These are phyloP conservation scores for Laticauda colubrina DNA, from an alignment of 2,113 vertebrate genomes.

Conservation along the genomic window DNA sequence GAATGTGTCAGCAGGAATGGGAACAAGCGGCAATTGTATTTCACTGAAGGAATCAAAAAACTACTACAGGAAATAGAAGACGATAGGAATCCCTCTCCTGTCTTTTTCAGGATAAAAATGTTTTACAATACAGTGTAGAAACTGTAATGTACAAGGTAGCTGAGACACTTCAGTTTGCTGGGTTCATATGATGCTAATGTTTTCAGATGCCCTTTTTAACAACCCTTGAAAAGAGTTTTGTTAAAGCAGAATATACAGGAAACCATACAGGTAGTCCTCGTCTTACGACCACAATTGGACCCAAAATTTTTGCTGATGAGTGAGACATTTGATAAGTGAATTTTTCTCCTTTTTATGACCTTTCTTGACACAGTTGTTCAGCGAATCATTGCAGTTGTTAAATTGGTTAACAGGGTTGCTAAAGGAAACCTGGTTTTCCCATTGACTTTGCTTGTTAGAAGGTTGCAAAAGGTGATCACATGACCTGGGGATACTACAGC, in stretches of 20 bases:
- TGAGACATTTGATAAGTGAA: neutral
- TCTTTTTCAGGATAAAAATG: conserved; percentile 10
- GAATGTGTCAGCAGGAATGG: conserved; percentile 39
- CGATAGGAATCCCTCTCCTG: neutral
- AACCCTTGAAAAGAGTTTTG: neutral
- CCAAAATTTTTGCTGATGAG: neutral
- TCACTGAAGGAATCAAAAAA: neutral
- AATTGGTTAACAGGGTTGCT: neutral
- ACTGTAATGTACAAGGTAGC: neutral
- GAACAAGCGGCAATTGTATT: conserved; percentile 32
- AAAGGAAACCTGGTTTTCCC: neutral
- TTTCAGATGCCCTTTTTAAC: neutral
- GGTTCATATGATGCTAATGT: neutral
- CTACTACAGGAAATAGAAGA: neutral
- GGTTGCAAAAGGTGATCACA: neutral
- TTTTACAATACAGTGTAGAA: neutral
- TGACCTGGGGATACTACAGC: neutral
- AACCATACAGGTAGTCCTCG: neutral
- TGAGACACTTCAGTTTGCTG: conserved; percentile 3
- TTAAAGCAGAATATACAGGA: neutral
- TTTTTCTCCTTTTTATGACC: neutral
- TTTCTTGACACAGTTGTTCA: neutral
- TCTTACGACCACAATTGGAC: neutral
- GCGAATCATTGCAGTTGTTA: neutral
- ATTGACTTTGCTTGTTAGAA: neutral